A percentile compares a stretch with the other conserved stretches of the same genome.
Evolutionary conservation across 2,797 vertebrate genomes (phyloP).

Genomic region (Etheostoma perlongum): DNA sequence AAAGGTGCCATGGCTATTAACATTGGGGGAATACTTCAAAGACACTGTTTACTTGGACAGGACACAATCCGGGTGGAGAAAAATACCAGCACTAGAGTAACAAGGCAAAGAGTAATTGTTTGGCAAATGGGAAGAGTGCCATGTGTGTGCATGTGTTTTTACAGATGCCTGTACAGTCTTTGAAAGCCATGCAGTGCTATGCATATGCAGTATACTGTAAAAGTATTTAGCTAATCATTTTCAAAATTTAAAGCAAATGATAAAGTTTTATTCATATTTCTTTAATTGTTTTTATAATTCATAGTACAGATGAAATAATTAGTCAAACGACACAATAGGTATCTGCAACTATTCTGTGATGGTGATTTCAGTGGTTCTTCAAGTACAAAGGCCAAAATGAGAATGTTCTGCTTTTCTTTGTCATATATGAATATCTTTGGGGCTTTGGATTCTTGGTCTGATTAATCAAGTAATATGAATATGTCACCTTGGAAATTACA

Average conservation of each 20-base stretch:
- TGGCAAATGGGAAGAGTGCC: slow-evolving; percentile 38
- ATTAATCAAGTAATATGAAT: not conserved
- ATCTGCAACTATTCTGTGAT: not conserved
- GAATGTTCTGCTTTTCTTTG: not conserved
- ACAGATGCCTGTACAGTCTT: not conserved
- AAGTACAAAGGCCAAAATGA: not conserved
- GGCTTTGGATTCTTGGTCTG: not conserved
- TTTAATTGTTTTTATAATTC: not conserved
- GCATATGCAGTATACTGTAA: not conserved
- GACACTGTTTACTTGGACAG: slow-evolving; percentile 73
- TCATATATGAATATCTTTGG: not conserved
- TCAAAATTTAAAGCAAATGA: not conserved
- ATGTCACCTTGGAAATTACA: not conserved
- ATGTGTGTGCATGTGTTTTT: slow-evolving; percentile 5
- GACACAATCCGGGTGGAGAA: slow-evolving; percentile 51
- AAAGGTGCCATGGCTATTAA: slow-evolving; percentile 79
- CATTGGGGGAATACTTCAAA: slow-evolving; percentile 76
- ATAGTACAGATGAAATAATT: not conserved
- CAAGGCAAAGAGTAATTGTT: slow-evolving; percentile 54
- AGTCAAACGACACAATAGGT: not conserved
- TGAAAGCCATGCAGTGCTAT: not conserved
- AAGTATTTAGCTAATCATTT: slow-evolving; percentile 5
- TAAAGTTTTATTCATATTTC: not conserved
- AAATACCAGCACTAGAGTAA: slow-evolving; percentile 51
- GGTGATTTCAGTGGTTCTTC: not conserved